Percentiles rank a stretch among this genome's conserved stretches.
Conservation (phyloP, 1,140 invertebrate genomes). For the Pachyrhynchus sulphureomaculatus region DNA sequence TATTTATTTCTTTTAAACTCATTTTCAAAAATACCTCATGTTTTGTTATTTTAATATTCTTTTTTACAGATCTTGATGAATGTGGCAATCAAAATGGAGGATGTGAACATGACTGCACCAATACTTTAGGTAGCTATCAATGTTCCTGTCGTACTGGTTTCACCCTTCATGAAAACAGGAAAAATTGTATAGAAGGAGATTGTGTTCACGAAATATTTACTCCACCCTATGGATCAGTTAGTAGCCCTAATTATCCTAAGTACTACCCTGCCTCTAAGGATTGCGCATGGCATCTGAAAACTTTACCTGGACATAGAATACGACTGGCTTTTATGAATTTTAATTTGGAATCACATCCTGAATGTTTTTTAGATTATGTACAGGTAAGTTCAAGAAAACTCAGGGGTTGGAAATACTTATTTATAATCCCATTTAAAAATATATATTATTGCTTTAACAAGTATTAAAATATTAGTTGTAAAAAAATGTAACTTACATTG, state of each 20-base stretch:
- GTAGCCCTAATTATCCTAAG: conserved; percentile 91
- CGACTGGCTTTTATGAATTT: conserved; percentile 92
- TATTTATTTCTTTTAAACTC: too few species aligned
- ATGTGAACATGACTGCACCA: conserved; percentile 95
- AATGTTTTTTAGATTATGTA: conserved; percentile 94
- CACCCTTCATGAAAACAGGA: conserved; percentile 89
- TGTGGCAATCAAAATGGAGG: conserved; percentile 93
- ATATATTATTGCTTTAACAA: too few species aligned
- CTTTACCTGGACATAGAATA: conserved; percentile 93
- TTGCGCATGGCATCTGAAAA: conserved; percentile 95
- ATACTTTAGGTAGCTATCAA: conserved; percentile 91
- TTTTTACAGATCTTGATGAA: conserved; percentile 83
- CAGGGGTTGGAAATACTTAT: too few species aligned
- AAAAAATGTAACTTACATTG: too few species aligned
- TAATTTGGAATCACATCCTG: conserved; percentile 94
- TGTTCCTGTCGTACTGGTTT: conserved; percentile 96
- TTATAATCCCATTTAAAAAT: too few species aligned
- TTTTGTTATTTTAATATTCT: too few species aligned
- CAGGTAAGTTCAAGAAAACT: conserved; percentile 58
- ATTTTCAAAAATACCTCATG: too few species aligned
- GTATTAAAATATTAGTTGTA: too few species aligned
- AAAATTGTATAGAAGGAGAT: conserved; percentile 94
- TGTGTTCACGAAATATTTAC: conserved; percentile 76
- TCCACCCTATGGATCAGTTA: conserved; percentile 66
- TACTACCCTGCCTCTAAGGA: conserved; percentile 92